Evolutionary conservation across 2,888 invertebrate genomes (phyloP).

Genomic region (Oscheius sp.): DNA sequence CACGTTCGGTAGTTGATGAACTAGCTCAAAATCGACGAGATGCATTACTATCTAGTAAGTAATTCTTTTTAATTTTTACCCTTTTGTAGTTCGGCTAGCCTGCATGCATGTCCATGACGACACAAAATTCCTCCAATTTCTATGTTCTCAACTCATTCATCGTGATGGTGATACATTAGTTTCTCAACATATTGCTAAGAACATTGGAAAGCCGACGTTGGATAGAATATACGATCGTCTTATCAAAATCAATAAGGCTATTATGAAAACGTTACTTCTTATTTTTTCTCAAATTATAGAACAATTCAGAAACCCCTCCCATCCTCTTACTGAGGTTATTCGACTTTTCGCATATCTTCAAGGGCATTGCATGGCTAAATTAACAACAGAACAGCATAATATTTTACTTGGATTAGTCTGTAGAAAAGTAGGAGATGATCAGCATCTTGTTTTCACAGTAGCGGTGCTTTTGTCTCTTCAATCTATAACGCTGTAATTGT

Average conservation of each 20-base stretch:
- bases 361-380: conserved; percentile 7
- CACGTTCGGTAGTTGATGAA: conserved; percentile 3
- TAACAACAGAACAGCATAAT: conserved; percentile 1
- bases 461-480: conserved; percentile 38
- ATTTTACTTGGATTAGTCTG: background rate
- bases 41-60: conserved; percentile 13
- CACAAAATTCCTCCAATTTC: background rate
- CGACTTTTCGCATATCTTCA: conserved; percentile 4
- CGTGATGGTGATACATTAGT: background rate
- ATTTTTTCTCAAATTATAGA: too few species aligned
- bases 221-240: conserved; percentile 7
- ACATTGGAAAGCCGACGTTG: background rate
- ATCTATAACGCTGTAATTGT: conserved; percentile 36
- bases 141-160: background rate
- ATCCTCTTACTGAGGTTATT: conserved; percentile 4
- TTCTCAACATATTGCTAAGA: conserved; percentile 2
- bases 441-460: conserved; percentile 37
- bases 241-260: background rate
- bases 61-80: background rate
- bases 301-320: background rate
- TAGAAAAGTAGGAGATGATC: conserved; percentile 20
- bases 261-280: conserved; percentile 1
- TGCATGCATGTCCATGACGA: background rate
- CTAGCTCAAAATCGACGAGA: conserved; percentile 16
- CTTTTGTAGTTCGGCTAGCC: conserved; percentile 16